Evolutionary conservation across 1,140 invertebrate species (phyloP).

Genomic region (Acyrthosiphon pisum): DNA sequence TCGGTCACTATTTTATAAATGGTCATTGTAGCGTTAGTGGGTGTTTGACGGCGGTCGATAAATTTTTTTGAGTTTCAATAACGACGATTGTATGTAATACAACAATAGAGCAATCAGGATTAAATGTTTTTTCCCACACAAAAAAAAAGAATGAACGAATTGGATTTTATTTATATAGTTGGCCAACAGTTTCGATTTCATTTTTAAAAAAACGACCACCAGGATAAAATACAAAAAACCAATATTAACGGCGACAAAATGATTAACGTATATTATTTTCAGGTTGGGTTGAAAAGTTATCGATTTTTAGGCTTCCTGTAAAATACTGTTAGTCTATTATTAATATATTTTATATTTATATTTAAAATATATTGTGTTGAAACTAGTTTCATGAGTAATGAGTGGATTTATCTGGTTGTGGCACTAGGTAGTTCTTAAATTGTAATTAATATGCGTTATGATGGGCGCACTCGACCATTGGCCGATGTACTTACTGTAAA

Average conservation of each 20-base stretch:
- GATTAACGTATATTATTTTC: neutral
- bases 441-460: neutral
- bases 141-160: neutral
- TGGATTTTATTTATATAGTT: constrained; percentile 5
- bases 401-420: neutral
- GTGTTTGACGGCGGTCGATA: neutral
- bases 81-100: neutral
- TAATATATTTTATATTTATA: neutral
- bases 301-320: neutral
- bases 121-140: neutral
- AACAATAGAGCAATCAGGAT: neutral
- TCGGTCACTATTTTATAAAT: neutral
- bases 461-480: neutral
- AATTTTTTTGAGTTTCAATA: neutral
- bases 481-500: neutral
- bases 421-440: neutral
- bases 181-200: neutral
- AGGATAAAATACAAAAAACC: neutral
- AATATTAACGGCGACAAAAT: neutral
- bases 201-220: neutral
- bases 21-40: neutral
- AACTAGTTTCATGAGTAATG: neutral
- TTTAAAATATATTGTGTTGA: neutral
- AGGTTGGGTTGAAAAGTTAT: neutral
- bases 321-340: neutral